These are phyloP conservation scores for Chrysogorgia sp. DNA, from an alignment of 92 coral and sea anemone species.

Conservation along the genomic window DNA sequence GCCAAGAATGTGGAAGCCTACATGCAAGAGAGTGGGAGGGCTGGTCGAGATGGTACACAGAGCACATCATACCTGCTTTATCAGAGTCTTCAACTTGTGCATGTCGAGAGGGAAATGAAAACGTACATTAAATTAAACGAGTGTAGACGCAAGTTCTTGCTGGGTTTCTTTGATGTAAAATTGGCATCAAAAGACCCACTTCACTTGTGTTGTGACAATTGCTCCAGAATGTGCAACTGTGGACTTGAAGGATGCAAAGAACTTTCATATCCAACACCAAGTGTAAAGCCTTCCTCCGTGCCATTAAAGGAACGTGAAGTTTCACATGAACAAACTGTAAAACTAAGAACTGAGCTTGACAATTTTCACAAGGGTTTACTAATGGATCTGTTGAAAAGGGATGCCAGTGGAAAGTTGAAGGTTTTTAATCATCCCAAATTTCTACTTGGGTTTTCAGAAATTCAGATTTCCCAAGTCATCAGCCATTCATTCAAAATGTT, in stretches of 20 bases:
- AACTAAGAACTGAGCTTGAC: constrained; percentile 18
- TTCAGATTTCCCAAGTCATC: constrained; percentile 34
- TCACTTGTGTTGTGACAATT: constrained; percentile 46
- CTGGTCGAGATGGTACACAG: constrained; percentile 66
- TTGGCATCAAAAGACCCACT: background rate
- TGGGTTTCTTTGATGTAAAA: constrained; percentile 46
- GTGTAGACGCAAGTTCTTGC: constrained; percentile 53
- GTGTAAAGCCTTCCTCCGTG: constrained; percentile 1
- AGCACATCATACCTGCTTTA: constrained; percentile 55
- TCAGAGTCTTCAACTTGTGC: constrained; percentile 38
- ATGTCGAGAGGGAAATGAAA: constrained; percentile 59
- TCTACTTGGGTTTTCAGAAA: constrained; percentile 35
- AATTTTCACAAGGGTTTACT: constrained; percentile 30
- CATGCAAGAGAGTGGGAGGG: constrained; percentile 70
- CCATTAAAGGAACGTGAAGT: constrained; percentile 9
- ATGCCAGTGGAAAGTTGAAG: constrained; percentile 16
- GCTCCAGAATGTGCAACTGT: constrained; percentile 9
- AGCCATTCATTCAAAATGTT: constrained; percentile 12
- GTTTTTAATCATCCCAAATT: background rate
- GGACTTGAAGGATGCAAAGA: background rate
- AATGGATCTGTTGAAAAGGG: constrained; percentile 37
- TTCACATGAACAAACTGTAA: constrained; percentile 20
- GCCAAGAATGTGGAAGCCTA: constrained; percentile 60
- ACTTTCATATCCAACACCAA: constrained; percentile 32
- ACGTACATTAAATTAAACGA: constrained; percentile 41